A percentile compares a stretch with the other conserved stretches of the same genome.
These are phyloP conservation scores for Cataglyphis cursor DNA, from an alignment of 2,888 invertebrate genomes.

Conservation along the genomic window DNA sequence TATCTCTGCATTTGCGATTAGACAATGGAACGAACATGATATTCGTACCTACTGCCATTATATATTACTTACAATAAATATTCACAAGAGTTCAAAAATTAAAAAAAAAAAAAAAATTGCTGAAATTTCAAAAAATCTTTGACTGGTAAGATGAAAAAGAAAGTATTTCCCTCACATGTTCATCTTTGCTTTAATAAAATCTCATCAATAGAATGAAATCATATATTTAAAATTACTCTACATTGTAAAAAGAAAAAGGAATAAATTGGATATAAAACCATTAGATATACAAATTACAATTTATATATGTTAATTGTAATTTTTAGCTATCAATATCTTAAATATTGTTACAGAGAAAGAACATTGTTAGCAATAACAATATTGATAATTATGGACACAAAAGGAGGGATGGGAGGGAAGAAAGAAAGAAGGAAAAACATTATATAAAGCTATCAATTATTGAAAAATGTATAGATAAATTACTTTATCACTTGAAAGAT, in stretches of 20 bases:
- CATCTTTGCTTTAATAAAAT: background rate
- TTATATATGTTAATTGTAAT: background rate
- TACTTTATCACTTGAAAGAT: constrained; percentile 19
- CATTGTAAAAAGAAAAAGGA: constrained; percentile 1
- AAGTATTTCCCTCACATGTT: background rate
- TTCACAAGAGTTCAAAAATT: constrained; percentile 55
- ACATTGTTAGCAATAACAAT: background rate
- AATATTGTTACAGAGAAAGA: background rate
- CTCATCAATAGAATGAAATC: background rate
- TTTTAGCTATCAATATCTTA: background rate
- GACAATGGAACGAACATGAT: constrained; percentile 26
- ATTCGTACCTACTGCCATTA: constrained; percentile 1
- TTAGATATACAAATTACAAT: background rate
- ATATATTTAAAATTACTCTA: background rate
- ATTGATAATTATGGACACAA: constrained; percentile 1
- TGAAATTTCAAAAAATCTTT: constrained; percentile 56
- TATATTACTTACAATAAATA: constrained; percentile 56
- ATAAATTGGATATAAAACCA: background rate
- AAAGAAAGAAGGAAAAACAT: background rate
- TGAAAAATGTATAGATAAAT: background rate
- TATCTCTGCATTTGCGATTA: constrained; percentile 8
- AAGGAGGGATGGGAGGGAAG: too few relatives aligned
- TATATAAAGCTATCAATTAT: background rate
- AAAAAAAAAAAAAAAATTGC: background rate
- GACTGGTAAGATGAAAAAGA: background rate